Evolutionary conservation across 2,113 vertebrate genomes (phyloP), one percentile per base, ranked within the genome.

Genomic region (Phainopepla nitens): DNA sequence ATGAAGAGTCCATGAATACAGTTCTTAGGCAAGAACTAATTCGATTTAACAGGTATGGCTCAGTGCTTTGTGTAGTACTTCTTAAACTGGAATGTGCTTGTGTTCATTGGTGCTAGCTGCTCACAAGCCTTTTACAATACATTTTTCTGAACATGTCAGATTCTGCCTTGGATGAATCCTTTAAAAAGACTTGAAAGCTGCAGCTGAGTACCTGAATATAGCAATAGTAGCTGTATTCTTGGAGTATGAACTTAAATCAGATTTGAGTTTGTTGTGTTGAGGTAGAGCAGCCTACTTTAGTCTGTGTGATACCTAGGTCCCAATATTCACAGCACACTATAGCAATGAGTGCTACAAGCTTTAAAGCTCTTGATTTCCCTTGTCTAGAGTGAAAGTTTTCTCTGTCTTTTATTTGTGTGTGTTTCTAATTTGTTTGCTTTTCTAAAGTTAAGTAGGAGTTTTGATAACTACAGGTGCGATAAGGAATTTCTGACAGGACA

Each of bases 1-100:
- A 99, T 70, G 97, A 98, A 45, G 99, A 99, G 82, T 99, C 99
- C 28, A 99, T 99, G 99, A 99, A 99, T 69, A 99, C 99, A 0
- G 99, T 99, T 82, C 97, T 99, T 51, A 98, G 98, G 53, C 99
- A 99, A 97, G 99, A 99, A 61, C 68, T 99, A 70, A 98, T 99
- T 93, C 97, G 98, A 94, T 99, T 99, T 94, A 99, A 99, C 98
- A 99, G 99, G 99, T 99, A 97, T 22, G 91, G 62, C 23, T 13
- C 45, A 44, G 16, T 25, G 31, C 49, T 70, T 78, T 42, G 13
- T 50, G 66, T 20, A 29, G 73, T 15, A 14, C 28, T 81, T 39
- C 42, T 73, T 24, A 31, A 36, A 57, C 29, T 64, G 72, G 87
- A 75, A 44, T 58, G 20, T 22, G 36, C 28, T 70, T 39, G 13